Evolutionary conservation across 2,888 invertebrate species (phyloP).

Genomic region (Corbicula japonica): DNA sequence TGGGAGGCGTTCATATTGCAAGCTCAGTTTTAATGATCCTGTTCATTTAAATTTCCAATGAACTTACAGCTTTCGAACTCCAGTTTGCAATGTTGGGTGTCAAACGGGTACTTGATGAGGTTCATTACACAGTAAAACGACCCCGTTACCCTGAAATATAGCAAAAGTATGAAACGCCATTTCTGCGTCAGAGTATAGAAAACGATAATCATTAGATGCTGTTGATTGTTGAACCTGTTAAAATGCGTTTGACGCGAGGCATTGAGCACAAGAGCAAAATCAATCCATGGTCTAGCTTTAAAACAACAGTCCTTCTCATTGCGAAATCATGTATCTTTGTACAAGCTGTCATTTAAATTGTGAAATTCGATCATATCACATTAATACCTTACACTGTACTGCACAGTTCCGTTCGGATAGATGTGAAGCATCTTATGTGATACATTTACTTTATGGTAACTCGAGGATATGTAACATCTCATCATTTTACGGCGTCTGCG

Average conservation of each 20-base stretch:
- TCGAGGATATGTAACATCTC: constrained; percentile 6
- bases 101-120: constrained; percentile 70
- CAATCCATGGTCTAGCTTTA: too few species aligned
- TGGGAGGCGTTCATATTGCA: too few species aligned
- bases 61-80: constrained; percentile 74
- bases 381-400: constrained; percentile 42
- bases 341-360: background rate
- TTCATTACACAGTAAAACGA: constrained; percentile 72
- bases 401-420: constrained; percentile 49
- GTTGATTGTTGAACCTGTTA: too few species aligned
- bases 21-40: too few species aligned
- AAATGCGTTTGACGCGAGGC: too few species aligned
- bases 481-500: background rate
- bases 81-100: constrained; percentile 69
- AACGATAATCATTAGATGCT: background rate
- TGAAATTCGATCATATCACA: too few species aligned
- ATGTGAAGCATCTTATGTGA: constrained; percentile 48
- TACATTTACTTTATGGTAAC: constrained; percentile 52
- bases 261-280: too few species aligned
- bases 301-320: too few species aligned
- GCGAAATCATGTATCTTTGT: too few species aligned
- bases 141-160: constrained; percentile 69
- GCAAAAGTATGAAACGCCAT: background rate
- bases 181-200: background rate
- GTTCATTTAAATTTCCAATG: too few species aligned